phyloP scores from a whole-genome alignment of 2,888 invertebrate species.

The Ectemnius lituratus region DNA sequence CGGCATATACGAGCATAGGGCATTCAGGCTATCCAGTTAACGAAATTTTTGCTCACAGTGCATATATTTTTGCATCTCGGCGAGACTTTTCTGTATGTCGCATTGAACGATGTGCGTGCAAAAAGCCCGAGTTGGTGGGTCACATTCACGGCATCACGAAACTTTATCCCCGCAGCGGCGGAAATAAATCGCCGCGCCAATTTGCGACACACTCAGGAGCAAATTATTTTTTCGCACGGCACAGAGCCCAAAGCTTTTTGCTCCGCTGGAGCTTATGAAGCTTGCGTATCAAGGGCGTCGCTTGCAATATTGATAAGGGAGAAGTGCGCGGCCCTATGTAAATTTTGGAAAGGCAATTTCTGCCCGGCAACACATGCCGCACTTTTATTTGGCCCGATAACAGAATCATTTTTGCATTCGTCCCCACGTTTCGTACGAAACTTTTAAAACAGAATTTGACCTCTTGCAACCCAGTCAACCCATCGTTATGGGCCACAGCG shows the following conservation, averaged over 20 bases:
- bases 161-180: conserved; percentile 21
- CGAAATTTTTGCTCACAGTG: too few relatives aligned
- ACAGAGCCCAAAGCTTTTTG: background rate
- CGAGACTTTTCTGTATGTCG: too few relatives aligned
- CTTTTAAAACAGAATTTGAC: conserved; percentile 1
- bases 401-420: conserved; percentile 2
- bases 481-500: too few relatives aligned
- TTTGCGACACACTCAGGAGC: conserved; percentile 18
- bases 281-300: background rate
- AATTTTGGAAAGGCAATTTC: conserved; percentile 4
- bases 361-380: background rate
- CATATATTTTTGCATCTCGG: too few relatives aligned
- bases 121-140: too few relatives aligned
- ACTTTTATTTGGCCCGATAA: conserved; percentile 2
- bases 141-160: conserved; percentile 16
- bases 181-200: conserved; percentile 31
- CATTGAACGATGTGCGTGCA: too few relatives aligned
- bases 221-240: background rate
- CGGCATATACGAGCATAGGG: too few relatives aligned
- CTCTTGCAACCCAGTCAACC: background rate
- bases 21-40: too few relatives aligned
- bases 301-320: conserved; percentile 4
- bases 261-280: too few relatives aligned
- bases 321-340: background rate
- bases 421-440: background rate